A percentile compares a stretch with the other conserved stretches of the same genome.
phyloP scores from a whole-genome alignment of 2,888 invertebrate genomes.

The Petrophora chlorosata region DNA sequence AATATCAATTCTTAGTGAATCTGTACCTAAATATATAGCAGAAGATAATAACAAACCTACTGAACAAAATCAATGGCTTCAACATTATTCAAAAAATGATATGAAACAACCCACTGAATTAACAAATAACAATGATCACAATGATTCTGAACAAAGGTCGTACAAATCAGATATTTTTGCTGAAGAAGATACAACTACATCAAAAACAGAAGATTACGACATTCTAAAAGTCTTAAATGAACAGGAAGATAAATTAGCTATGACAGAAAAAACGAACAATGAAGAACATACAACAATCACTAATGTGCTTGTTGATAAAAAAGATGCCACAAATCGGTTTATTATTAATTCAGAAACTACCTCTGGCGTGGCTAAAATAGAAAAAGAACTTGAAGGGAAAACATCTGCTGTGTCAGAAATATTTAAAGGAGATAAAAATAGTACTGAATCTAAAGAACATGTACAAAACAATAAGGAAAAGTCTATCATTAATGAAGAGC shows the following conservation, averaged over 20 bases:
- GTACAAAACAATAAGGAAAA: too few species aligned
- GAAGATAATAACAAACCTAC: constrained; percentile 38
- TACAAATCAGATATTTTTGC: constrained; percentile 51
- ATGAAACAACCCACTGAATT: constrained; percentile 22
- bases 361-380: not conserved
- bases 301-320: not conserved
- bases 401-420: constrained; percentile 1
- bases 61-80: constrained; percentile 58
- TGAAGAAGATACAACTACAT: constrained; percentile 45
- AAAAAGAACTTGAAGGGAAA: constrained; percentile 9
- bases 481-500: constrained; percentile 31
- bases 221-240: not conserved
- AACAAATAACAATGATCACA: constrained; percentile 32
- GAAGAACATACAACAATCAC: constrained; percentile 2
- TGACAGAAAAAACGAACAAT: not conserved
- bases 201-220: not conserved
- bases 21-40: constrained; percentile 15
- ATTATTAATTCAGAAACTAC: constrained; percentile 12
- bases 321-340: not conserved
- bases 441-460: not conserved
- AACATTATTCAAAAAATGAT: constrained; percentile 39
- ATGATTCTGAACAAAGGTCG: constrained; percentile 56
- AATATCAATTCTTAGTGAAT: constrained; percentile 48
- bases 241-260: not conserved
- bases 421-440: not conserved